Conservation (phyloP, 2,888 invertebrate genomes). For the Epinotia demarniana region DNA sequence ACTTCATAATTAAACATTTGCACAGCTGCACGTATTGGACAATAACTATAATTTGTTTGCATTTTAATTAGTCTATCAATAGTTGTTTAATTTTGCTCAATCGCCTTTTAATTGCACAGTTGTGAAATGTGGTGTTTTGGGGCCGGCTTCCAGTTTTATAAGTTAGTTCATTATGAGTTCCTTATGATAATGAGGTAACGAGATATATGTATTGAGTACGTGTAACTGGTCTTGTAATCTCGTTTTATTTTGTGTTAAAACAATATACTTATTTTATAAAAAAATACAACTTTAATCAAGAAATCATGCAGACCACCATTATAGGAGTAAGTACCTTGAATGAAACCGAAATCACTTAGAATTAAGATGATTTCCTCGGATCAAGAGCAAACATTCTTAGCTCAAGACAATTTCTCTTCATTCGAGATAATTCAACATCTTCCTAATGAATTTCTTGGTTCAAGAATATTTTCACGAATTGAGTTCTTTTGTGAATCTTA, state of each 20-base stretch:
- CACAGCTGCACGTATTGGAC: slow-evolving; percentile 9
- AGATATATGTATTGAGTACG: background rate
- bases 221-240: slow-evolving; percentile 2
- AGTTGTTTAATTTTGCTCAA: slow-evolving; percentile 6
- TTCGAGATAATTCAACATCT: no score
- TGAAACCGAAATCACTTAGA: no score
- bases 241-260: background rate
- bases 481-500: no score
- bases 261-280: no score
- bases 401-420: no score
- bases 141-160: slow-evolving; percentile 19
- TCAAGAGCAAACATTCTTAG: no score
- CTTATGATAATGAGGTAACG: slow-evolving; percentile 1
- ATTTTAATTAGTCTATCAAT: slow-evolving; percentile 29
- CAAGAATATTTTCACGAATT: no score
- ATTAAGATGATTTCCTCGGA: no score
- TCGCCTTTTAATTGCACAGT: slow-evolving; percentile 36
- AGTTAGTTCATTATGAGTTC: background rate
- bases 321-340: no score
- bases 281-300: no score
- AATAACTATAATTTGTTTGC: slow-evolving; percentile 9
- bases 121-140: slow-evolving; percentile 28
- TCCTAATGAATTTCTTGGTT: no score
- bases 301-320: no score
- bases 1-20: slow-evolving; percentile 18